Base-by-base conservation (phyloP, 2,888 invertebrate species). In the Agrotis ipsilon region DNA sequence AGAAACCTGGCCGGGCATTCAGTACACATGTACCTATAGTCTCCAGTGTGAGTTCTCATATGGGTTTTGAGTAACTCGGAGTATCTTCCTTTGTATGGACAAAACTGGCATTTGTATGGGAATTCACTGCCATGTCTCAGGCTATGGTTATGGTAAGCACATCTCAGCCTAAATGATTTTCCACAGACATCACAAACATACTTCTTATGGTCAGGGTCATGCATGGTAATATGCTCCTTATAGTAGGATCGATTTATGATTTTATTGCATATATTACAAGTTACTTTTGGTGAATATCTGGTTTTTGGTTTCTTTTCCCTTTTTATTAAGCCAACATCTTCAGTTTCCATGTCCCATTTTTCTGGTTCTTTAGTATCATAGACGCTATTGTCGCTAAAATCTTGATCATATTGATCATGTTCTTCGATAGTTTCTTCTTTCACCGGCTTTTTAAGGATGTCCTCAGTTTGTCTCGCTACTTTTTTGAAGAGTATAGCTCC, bases 161-260 rank as follows among this genome's bases (percentile, higher is more conserved):
- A 92, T 62, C 91, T 78, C 24, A 91, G 78, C 62, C 92, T 81
- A 70, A 93, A 93, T 21, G 91, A 90, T 68, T 92, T 93, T 3
- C 93, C 93, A 74, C 93, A 93, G 0, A 93, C 79, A 71, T 93
- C 93, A 80, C 93, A 93, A 3, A 93, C 86, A 86, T 91, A 92
- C 57, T 91, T 91, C 51, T 91, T 89, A 32, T 90, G 90, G 58
- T 92, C 87, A 6, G 92, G 91, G 64, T 93, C 92, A 79, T 92
- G 92, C 89, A 92, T 88, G 0, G 92, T 92, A 61, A 92, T 73
- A 75, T 93, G 93, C 68, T 92, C 90, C 73, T 91, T 93, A 49
- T 89, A 90, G 76, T 92, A 92, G 13, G 92, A 90, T 54, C 45
- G 72, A 39, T 72, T 91, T 9, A 93, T 84, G 14, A 92, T 81